These are phyloP conservation scores for Palythoa grandiflora DNA, from an alignment of 92 coral and sea anemone species.

Conservation along the genomic window DNA sequence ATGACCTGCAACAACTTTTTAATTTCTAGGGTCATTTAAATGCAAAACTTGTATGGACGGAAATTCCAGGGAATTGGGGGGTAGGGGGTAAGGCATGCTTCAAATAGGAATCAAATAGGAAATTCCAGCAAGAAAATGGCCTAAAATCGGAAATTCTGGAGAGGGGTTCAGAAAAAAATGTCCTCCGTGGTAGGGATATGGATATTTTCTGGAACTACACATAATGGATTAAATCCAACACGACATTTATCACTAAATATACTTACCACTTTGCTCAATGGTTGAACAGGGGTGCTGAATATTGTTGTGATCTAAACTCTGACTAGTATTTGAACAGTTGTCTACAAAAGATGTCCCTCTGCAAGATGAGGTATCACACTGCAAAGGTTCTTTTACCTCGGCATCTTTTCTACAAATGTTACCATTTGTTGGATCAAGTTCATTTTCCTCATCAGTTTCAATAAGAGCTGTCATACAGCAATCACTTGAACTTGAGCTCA, in stretches of 20 bases:
- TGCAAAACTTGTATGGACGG: too few species aligned
- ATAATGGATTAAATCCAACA: too few species aligned
- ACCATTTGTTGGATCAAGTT: slow-evolving; percentile 1
- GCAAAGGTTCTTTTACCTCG: not conserved
- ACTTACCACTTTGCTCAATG: not conserved
- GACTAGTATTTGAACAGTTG: not conserved
- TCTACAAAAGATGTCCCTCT: not conserved
- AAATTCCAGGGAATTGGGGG: too few species aligned
- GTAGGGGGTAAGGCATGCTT: too few species aligned
- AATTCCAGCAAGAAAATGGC: too few species aligned
- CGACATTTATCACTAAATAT: not conserved
- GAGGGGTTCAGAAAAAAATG: too few species aligned
- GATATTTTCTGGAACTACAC: too few species aligned
- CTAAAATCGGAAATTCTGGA: too few species aligned
- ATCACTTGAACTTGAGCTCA: slow-evolving; percentile 63
- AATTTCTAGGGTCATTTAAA: too few species aligned
- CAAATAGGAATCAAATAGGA: too few species aligned
- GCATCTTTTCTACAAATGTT: not conserved
- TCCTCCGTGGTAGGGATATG: too few species aligned
- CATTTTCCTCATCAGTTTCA: slow-evolving; percentile 69
- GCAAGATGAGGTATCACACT: not conserved
- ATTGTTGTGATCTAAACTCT: not conserved
- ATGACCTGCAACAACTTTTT: too few species aligned
- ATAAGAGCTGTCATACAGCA: slow-evolving; percentile 69
- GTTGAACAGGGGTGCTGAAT: slow-evolving; percentile 6